These are phyloP conservation scores for Neria commutata DNA, from an alignment of 2,888 invertebrate species.

Conservation along the genomic window DNA sequence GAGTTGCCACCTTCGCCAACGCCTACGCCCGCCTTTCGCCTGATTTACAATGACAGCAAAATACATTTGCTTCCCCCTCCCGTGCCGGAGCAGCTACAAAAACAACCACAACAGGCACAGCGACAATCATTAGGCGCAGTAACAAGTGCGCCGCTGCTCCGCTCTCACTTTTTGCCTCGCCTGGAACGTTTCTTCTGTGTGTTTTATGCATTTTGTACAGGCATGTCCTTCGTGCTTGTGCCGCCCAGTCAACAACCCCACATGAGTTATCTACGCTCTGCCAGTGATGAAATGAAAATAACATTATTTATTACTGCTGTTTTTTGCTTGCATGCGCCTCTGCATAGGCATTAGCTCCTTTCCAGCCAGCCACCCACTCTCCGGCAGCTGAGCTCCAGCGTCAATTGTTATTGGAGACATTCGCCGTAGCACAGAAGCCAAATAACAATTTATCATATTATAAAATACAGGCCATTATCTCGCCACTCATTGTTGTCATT, in stretches of 20 bases:
- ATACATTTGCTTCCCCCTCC: conserved; percentile 24
- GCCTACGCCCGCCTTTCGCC: conserved; percentile 4
- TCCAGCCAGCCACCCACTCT: too few relatives aligned
- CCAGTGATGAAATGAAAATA: conserved; percentile 16
- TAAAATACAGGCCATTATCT: background rate
- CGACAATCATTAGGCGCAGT: background rate
- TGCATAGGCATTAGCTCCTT: conserved; percentile 23
- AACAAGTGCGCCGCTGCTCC: background rate
- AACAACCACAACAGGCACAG: conserved; percentile 16
- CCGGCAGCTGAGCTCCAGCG: conserved; percentile 5
- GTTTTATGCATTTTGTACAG: background rate
- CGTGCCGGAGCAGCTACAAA: conserved; percentile 19
- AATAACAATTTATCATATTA: conserved; percentile 12
- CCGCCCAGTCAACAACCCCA: background rate
- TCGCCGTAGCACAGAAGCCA: conserved; percentile 1
- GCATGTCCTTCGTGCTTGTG: background rate
- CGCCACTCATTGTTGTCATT: too few relatives aligned
- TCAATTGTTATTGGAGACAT: conserved; percentile 17
- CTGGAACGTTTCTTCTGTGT: background rate
- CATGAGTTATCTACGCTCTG: conserved; percentile 10
- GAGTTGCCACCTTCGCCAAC: background rate
- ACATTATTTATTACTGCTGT: conserved; percentile 16
- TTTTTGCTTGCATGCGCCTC: conserved; percentile 25
- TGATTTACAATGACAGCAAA: conserved; percentile 24
- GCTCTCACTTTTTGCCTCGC: background rate